A percentile compares a stretch with the other conserved stretches of the same genome.
These are phyloP conservation scores for Dioctria linearis DNA, from an alignment of 2,888 invertebrate genomes.

Conservation along the genomic window DNA sequence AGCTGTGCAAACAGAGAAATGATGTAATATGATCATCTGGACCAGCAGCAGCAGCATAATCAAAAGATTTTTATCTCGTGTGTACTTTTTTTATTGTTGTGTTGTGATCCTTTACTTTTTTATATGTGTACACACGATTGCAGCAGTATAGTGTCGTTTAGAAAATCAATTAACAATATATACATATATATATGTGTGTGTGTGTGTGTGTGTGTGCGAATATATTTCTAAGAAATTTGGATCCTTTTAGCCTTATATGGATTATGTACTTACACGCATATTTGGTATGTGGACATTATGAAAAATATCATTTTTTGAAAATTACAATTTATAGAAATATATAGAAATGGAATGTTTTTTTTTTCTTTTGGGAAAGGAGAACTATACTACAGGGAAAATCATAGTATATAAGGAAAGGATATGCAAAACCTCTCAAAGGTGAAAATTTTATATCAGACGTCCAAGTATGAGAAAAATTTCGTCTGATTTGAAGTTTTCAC, in stretches of 20 bases:
- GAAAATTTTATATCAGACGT: slow-evolving; percentile 10
- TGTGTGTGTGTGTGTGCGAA: no score
- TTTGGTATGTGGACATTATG: no score
- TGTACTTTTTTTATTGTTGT: background rate
- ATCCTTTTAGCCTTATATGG: background rate
- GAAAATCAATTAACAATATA: no score
- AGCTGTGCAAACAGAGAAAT: slow-evolving; percentile 10
- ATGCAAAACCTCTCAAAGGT: background rate
- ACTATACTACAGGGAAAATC: no score
- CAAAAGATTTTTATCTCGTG: background rate
- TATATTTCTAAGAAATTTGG: background rate
- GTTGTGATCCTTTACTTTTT: background rate
- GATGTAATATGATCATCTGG: slow-evolving; percentile 19
- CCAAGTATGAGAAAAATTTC: slow-evolving; percentile 19
- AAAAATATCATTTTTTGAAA: no score
- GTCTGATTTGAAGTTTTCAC: slow-evolving; percentile 4
- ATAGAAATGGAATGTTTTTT: no score
- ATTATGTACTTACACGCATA: background rate
- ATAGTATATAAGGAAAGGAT: no score
- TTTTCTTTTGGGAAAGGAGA: no score
- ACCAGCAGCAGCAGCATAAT: background rate
- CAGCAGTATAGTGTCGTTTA: no score
- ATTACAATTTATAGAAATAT: no score
- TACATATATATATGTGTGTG: no score
- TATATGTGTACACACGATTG: no score